A percentile compares a stretch with the other conserved stretches of the same genome.
Conservation (phyloP, 2,888 invertebrate species). For the Lysandra coridon region DNA sequence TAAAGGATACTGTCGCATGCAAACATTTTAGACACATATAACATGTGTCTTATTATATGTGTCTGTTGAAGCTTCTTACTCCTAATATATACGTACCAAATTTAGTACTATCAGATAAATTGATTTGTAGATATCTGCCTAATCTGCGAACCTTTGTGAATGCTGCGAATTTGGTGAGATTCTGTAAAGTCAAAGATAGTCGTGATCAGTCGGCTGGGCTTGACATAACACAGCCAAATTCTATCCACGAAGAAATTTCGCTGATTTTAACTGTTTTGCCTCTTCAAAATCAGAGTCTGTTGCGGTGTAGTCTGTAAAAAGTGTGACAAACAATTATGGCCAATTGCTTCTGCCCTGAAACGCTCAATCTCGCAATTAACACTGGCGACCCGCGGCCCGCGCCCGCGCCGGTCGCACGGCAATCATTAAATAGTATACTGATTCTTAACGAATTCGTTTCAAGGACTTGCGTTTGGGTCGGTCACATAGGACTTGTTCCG, state of each 20-base stretch:
- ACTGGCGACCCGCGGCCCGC: constrained; percentile 75
- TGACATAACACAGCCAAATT: too few species aligned
- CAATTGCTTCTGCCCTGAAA: constrained; percentile 79
- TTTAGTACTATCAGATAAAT: too few species aligned
- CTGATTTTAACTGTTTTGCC: background rate
- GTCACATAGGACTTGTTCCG: background rate
- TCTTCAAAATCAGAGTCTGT: constrained; percentile 23
- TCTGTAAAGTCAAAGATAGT: too few species aligned
- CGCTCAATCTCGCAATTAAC: constrained; percentile 82
- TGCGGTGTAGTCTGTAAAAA: constrained; percentile 45
- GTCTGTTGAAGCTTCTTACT: too few species aligned
- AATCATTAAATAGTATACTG: constrained; percentile 52
- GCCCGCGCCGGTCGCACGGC: constrained; percentile 73
- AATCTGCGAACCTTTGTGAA: too few species aligned
- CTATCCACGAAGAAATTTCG: background rate
- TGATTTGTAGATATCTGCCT: too few species aligned
- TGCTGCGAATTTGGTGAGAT: too few species aligned
- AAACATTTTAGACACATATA: too few species aligned
- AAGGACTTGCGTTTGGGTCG: background rate
- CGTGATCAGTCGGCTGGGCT: too few species aligned
- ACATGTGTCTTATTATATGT: too few species aligned
- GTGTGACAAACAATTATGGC: constrained; percentile 69
- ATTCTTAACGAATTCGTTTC: constrained; percentile 23
- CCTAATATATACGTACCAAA: too few species aligned
- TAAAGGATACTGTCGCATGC: too few species aligned